These are phyloP conservation scores for Lasioglossum lativentre DNA, from an alignment of 2,888 invertebrate genomes.

Conservation along the genomic window DNA sequence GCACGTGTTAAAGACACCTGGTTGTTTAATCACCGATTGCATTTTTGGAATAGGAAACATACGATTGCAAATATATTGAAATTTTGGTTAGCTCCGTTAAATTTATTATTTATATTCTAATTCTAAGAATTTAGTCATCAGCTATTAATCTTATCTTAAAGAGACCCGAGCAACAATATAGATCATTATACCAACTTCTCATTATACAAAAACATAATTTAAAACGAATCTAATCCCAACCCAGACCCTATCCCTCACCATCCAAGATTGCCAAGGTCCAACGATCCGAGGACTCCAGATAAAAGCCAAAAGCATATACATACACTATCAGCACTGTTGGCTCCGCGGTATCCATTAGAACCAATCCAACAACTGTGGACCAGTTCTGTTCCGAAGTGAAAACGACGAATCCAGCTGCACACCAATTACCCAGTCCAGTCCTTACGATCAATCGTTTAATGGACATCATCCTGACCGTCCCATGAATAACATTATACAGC, in stretches of 20 bases:
- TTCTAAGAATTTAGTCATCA: too few species aligned
- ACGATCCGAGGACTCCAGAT: not conserved
- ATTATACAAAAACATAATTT: too few species aligned
- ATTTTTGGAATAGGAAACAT: too few species aligned
- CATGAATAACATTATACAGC: slow-evolving; percentile 36
- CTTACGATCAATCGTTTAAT: slow-evolving; percentile 38
- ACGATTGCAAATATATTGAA: too few species aligned
- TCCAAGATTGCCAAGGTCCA: not conserved
- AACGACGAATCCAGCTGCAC: slow-evolving; percentile 36
- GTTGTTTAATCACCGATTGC: not conserved
- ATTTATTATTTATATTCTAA: too few species aligned
- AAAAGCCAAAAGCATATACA: slow-evolving; percentile 17
- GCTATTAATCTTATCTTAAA: too few species aligned
- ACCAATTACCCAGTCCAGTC: slow-evolving; percentile 21
- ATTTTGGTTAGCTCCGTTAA: too few species aligned
- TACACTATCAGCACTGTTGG: slow-evolving; percentile 47
- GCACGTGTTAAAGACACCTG: not conserved
- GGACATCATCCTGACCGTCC: slow-evolving; percentile 42
- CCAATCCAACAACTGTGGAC: slow-evolving; percentile 15
- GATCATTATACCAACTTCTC: too few species aligned
- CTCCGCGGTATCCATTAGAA: slow-evolving; percentile 29
- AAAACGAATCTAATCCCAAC: too few species aligned
- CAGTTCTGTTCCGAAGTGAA: slow-evolving; percentile 12
- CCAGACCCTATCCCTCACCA: too few species aligned
- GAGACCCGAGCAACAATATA: too few species aligned